Evolutionary conservation across 2,113 vertebrate species (phyloP).

Genomic region (Stercorarius parasiticus): DNA sequence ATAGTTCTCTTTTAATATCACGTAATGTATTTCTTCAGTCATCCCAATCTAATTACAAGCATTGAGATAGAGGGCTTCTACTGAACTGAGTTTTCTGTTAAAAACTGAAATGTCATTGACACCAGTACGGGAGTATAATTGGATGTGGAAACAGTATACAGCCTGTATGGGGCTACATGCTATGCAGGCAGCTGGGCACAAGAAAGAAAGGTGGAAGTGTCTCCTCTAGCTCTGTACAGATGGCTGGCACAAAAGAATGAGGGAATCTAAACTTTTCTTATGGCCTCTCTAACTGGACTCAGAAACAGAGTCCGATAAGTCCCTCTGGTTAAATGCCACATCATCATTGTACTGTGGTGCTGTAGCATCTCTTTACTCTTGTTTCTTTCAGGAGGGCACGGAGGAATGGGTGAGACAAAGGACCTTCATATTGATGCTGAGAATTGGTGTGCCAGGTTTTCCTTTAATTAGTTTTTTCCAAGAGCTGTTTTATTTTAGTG

Average conservation of each 20-base stretch:
- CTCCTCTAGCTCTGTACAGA: neutral
- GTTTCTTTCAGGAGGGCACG: neutral
- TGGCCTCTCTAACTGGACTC: neutral
- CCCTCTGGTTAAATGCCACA: neutral
- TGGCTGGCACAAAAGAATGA: neutral
- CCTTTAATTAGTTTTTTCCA: neutral
- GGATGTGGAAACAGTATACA: neutral
- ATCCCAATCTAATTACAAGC: neutral
- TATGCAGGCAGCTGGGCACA: neutral
- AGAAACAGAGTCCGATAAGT: neutral
- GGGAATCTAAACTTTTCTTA: neutral
- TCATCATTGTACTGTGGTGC: neutral
- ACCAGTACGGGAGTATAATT: neutral
- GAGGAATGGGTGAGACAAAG: neutral
- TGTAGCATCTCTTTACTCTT: neutral
- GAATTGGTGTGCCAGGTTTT: neutral
- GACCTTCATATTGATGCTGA: neutral
- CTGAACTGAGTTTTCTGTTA: neutral
- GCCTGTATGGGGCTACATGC: accelerated
- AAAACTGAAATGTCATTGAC: neutral
- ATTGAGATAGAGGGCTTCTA: neutral
- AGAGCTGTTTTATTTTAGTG: neutral
- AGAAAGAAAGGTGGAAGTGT: neutral
- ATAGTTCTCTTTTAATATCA: neutral
- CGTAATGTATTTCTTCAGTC: neutral